Evolutionary conservation across 2,797 vertebrate genomes (phyloP).

Genomic region (Channa striata): DNA sequence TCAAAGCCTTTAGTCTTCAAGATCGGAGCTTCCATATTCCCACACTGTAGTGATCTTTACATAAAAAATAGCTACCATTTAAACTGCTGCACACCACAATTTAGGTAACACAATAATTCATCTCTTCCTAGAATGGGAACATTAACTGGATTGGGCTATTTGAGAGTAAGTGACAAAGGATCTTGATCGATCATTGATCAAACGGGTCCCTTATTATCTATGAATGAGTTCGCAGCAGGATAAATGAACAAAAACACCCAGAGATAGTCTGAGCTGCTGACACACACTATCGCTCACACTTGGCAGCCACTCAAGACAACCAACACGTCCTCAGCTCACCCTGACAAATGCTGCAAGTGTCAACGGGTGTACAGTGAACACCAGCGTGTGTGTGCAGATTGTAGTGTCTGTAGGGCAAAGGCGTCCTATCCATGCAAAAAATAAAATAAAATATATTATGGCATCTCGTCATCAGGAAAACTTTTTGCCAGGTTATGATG

Average conservation of each 20-base stretch:
- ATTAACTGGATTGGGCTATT: constrained; percentile 55
- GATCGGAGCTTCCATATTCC: constrained; percentile 8
- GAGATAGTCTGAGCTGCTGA: constrained; percentile 61
- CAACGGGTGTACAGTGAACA: constrained; percentile 48
- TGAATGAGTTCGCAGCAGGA: constrained; percentile 55
- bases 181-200: constrained; percentile 55
- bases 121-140: constrained; percentile 23
- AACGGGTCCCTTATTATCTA: constrained; percentile 56
- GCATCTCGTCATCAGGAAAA: constrained; percentile 40
- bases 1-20: background rate
- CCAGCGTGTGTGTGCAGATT: background rate
- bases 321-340: constrained; percentile 60
- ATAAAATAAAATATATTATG: constrained; percentile 27
- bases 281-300: constrained; percentile 67
- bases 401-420: constrained; percentile 20
- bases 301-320: constrained; percentile 66
- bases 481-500: constrained; percentile 35
- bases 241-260: constrained; percentile 67
- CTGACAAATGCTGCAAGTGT: constrained; percentile 68
- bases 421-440: constrained; percentile 29
- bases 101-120: constrained; percentile 26
- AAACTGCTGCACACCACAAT: constrained; percentile 9
- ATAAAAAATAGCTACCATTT: background rate
- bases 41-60: constrained; percentile 1
- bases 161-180: constrained; percentile 45